Percentiles rank a stretch among this genome's conserved stretches.
Evolutionary conservation across 1,140 invertebrate species (phyloP).

Genomic region (Anthonomus grandis): DNA sequence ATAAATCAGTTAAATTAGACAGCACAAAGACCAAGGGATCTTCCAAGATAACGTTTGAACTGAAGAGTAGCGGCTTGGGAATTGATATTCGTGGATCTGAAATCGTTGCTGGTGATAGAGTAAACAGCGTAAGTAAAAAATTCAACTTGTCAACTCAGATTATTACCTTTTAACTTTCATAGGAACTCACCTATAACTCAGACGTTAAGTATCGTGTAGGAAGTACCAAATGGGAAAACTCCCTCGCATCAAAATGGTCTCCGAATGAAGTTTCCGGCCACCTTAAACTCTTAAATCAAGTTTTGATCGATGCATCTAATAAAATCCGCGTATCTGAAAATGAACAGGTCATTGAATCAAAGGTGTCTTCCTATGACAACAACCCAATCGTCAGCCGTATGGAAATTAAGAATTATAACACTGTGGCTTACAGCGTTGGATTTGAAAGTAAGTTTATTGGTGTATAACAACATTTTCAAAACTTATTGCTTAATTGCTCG

Average conservation of each 20-base stretch:
- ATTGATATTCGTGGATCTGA: slow-evolving; percentile 24
- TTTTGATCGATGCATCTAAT: slow-evolving; percentile 53
- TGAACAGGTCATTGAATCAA: slow-evolving; percentile 52
- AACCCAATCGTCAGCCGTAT: slow-evolving; percentile 50
- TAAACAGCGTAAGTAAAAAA: slow-evolving; percentile 7
- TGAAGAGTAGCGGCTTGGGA: slow-evolving; percentile 28
- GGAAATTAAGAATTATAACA: slow-evolving; percentile 57
- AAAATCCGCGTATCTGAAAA: slow-evolving; percentile 51
- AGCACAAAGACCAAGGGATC: slow-evolving; percentile 2
- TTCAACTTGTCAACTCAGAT: background rate
- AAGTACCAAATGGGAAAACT: slow-evolving; percentile 39
- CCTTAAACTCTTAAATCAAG: slow-evolving; percentile 53
- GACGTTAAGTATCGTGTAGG: slow-evolving; percentile 10
- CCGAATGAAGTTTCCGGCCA: slow-evolving; percentile 49
- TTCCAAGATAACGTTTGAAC: background rate
- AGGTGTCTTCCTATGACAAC: slow-evolving; percentile 52
- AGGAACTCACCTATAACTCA: slow-evolving; percentile 12
- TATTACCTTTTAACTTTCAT: background rate
- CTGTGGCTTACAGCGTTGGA: slow-evolving; percentile 52
- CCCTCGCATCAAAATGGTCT: slow-evolving; percentile 49
- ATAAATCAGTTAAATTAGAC: slow-evolving; percentile 27
- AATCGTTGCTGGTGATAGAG: slow-evolving; percentile 12
- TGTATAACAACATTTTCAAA: background rate
- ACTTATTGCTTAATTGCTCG: background rate
- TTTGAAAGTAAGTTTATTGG: slow-evolving; percentile 52